phyloP scores from a whole-genome alignment of 2,888 invertebrate species.

The Phaedon cochleariae region DNA sequence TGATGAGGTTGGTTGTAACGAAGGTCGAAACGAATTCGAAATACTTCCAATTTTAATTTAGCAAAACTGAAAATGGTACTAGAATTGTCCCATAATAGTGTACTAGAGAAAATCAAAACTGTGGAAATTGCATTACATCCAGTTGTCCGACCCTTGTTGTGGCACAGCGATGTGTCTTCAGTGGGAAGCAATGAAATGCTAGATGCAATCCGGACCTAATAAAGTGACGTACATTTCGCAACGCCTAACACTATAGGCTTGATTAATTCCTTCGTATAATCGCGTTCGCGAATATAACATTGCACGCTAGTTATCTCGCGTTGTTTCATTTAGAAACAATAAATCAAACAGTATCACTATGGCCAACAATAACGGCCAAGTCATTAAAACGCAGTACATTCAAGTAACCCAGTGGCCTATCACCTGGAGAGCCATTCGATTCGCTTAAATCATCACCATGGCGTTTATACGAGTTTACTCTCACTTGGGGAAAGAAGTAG shows the following conservation, averaged over 20 bases:
- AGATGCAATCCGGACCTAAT: background rate
- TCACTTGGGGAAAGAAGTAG: conserved; percentile 46
- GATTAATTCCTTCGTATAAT: background rate
- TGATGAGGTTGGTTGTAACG: too few relatives aligned
- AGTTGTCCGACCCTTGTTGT: too few relatives aligned
- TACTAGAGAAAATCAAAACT: too few relatives aligned
- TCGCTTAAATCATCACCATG: conserved; percentile 50
- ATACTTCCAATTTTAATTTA: too few relatives aligned
- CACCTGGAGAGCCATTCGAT: conserved; percentile 53
- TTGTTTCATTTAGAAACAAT: conserved; percentile 27
- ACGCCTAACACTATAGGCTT: background rate
- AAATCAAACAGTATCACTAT: conserved; percentile 42
- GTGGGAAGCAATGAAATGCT: background rate
- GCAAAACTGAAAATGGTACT: too few relatives aligned
- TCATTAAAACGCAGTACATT: conserved; percentile 44
- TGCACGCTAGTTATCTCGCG: background rate
- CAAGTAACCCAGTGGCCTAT: conserved; percentile 58
- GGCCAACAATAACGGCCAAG: conserved; percentile 38
- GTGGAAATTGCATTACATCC: too few relatives aligned
- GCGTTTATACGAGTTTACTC: conserved; percentile 47
- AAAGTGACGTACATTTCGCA: background rate
- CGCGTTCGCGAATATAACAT: background rate
- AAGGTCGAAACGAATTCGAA: too few relatives aligned
- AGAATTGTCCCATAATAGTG: too few relatives aligned
- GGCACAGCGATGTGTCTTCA: background rate